Evolutionary conservation across 2,113 vertebrate species (phyloP).

Genomic region (Arizona elegans): DNA sequence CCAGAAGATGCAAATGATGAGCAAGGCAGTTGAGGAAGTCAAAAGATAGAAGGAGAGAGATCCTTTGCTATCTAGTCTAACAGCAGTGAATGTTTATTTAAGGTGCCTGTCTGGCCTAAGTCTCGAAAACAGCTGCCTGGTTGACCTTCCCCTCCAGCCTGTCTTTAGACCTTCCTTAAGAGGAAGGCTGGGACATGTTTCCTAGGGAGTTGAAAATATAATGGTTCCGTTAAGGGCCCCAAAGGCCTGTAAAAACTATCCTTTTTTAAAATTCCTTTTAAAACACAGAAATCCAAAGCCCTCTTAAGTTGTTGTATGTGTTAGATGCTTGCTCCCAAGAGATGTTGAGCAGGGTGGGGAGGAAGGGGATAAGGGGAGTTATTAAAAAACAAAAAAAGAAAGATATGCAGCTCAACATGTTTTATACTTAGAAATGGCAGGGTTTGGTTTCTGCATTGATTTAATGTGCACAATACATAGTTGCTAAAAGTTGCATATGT

Average conservation of each 20-base stretch:
- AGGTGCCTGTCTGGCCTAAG: neutral
- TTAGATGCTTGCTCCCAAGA: neutral
- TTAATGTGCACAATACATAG: neutral
- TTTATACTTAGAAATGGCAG: neutral
- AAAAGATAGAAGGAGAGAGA: neutral
- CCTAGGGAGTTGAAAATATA: neutral
- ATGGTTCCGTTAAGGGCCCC: neutral
- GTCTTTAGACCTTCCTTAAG: neutral
- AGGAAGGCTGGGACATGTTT: conserved; percentile 5
- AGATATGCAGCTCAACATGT: neutral
- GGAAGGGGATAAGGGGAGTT: neutral
- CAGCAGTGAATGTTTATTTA: neutral
- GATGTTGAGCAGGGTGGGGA: neutral
- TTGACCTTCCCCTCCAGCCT: neutral
- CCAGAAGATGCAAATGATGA: neutral
- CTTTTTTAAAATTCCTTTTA: neutral
- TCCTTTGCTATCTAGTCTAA: neutral
- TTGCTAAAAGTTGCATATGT: neutral
- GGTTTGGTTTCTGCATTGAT: neutral
- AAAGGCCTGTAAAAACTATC: neutral
- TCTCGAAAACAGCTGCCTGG: conserved; percentile 6
- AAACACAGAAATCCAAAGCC: neutral
- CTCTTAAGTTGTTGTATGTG: neutral
- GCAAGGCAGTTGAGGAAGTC: neutral
- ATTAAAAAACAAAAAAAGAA: neutral